These are phyloP conservation scores for Tenthredo scrophulariae DNA, from an alignment of 2,888 invertebrate species.

Conservation along the genomic window DNA sequence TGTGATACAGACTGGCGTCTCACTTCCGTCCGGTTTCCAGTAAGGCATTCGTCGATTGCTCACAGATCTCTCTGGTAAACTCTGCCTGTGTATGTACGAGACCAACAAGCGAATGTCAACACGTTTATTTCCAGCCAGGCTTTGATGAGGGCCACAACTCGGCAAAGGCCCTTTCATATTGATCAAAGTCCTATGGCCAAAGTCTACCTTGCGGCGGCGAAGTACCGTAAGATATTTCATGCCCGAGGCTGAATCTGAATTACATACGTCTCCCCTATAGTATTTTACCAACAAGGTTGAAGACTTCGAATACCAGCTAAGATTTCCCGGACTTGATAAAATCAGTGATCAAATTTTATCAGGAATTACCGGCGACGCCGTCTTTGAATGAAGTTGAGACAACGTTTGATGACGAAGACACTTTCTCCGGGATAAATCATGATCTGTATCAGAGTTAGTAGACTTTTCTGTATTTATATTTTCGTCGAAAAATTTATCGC, in stretches of 20 bases:
- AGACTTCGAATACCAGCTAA: background rate
- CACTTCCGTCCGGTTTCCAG: background rate
- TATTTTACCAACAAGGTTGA: background rate
- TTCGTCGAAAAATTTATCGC: background rate
- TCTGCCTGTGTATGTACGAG: background rate
- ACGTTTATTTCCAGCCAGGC: background rate
- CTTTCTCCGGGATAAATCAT: background rate
- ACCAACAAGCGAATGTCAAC: conserved; percentile 39
- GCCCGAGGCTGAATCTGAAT: background rate
- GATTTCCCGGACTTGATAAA: background rate
- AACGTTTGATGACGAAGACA: background rate
- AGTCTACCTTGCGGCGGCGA: background rate
- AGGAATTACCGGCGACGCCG: background rate
- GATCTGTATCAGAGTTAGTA: background rate
- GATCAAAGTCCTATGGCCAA: conserved; percentile 14
- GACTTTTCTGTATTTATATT: too few relatives aligned
- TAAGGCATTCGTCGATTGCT: conserved; percentile 5
- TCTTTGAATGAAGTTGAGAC: background rate
- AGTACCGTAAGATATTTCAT: background rate
- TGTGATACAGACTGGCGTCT: background rate
- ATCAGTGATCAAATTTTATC: background rate
- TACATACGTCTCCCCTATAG: background rate
- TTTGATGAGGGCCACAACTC: conserved; percentile 33
- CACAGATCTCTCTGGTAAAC: conserved; percentile 31
- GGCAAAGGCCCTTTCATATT: conserved; percentile 25